Conservation (phyloP, 2,797 vertebrate species). For the Chloroceryle amazona region DNA sequence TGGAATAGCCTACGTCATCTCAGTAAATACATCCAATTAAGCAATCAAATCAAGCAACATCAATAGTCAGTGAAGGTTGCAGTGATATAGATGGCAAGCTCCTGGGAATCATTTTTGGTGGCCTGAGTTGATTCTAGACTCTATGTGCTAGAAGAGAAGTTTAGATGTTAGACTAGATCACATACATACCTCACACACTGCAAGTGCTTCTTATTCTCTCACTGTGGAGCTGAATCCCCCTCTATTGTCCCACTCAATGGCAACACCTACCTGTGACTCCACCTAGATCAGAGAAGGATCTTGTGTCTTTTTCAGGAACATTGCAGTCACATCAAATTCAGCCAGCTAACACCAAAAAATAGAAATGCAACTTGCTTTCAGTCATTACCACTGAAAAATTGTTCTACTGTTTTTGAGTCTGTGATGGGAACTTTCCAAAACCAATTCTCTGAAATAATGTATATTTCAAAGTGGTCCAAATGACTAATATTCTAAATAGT, state of each 20-base stretch:
- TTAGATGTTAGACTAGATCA: not conserved
- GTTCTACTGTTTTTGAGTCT: not conserved
- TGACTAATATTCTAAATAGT: not conserved
- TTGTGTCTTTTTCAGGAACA: not conserved
- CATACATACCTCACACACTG: fast-evolving
- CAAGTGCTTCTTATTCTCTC: not conserved
- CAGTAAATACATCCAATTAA: not conserved
- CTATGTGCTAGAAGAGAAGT: not conserved
- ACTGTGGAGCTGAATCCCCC: not conserved
- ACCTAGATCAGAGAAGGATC: not conserved
- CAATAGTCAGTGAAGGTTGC: not conserved
- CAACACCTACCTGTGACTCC: not conserved
- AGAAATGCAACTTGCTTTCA: not conserved
- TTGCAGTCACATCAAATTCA: not conserved
- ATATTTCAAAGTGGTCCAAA: not conserved
- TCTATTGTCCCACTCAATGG: not conserved
- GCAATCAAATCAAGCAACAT: not conserved
- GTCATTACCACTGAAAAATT: not conserved
- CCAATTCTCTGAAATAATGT: not conserved
- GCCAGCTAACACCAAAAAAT: not conserved
- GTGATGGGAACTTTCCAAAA: not conserved
- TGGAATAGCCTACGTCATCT: not conserved
- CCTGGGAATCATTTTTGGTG: not conserved
- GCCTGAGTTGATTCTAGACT: not conserved
- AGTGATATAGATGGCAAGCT: not conserved